These are phyloP conservation scores for Hypolimnas misippus DNA, from an alignment of 2,888 invertebrate genomes.

Conservation along the genomic window DNA sequence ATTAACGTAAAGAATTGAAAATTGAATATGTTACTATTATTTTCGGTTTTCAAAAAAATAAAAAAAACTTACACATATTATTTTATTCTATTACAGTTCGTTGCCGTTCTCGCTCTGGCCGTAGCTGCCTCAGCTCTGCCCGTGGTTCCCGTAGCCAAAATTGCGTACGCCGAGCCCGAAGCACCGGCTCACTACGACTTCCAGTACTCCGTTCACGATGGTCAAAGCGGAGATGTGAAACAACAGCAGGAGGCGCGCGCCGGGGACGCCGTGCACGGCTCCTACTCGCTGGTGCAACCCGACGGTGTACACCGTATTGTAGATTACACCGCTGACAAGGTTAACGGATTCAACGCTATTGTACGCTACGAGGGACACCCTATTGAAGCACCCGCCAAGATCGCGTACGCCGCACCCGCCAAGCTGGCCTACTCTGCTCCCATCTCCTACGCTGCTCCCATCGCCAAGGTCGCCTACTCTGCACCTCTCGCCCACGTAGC, in stretches of 20 bases:
- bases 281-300: conserved; percentile 76
- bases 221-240: conserved; percentile 73
- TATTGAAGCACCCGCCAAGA: conserved; percentile 43
- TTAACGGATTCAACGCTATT: conserved; percentile 73
- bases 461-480: conserved; percentile 50
- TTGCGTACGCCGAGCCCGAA: conserved; percentile 59
- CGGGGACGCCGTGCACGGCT: conserved; percentile 74
- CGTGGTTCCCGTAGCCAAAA: conserved; percentile 47
- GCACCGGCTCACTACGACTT: conserved; percentile 72
- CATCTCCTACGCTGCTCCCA: conserved; percentile 49
- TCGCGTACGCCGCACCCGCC: conserved; percentile 50
- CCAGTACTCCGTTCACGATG: conserved; percentile 73
- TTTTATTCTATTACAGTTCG: conserved; percentile 55
- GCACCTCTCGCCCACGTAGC: conserved; percentile 58
- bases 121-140: conserved; percentile 47
- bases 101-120: conserved; percentile 51
- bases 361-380: conserved; percentile 74
- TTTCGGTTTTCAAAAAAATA: too few relatives aligned
- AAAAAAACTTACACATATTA: too few relatives aligned
- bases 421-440: conserved; percentile 50
- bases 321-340: conserved; percentile 34
- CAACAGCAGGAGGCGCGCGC: conserved; percentile 72
- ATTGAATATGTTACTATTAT: too few relatives aligned
- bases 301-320: conserved; percentile 60
- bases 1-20: too few relatives aligned